Base-by-base conservation (phyloP, 64 coral and sea anemone genomes). In the Montipora foliosa region DNA sequence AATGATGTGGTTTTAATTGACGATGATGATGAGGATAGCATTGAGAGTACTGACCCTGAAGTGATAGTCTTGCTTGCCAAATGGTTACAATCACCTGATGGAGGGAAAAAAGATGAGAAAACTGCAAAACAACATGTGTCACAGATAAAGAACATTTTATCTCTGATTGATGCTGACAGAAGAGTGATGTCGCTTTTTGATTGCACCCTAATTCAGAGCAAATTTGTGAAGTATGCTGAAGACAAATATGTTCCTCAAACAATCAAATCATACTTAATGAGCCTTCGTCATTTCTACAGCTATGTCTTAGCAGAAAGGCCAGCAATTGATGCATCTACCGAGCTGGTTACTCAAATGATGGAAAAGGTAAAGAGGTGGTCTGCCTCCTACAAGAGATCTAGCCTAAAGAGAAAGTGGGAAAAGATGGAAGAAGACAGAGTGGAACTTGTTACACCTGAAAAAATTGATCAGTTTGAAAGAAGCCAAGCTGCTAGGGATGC, bases 51-150 rank as follows among this genome's bases (percentile, higher is more conserved):
- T 88, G 76, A 19, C 10, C 37, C 76, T 69, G 83, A 75, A 67
- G 29, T 89, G 45, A 46, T 96, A 47, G 79, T 83, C 47, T 59
- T 53, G 24, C 44, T 92, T 84, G 29, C n/a, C 57, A 88, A 89
- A 53, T 96, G 95, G 95, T 21, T 96, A 75, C 57, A 78, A 74
- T 93, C 84, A 67, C 91, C 85, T 44, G 90, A 96, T 61, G 95
- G 95, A 45, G 79, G 90, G 44, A 88, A 89, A 75, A 81, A 89
- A 51, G 90, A 93, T 75, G 68, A 44, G 76, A 96, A 82, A 79
- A 96, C 79, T 10, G 78, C 79, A 76, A 77, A 83, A 60, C 95
- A 96, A 79, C 95, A 93, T 71, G 85, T 64, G 4, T 88, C 79
- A 44, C 87, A 93, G 62, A 49, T 96, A 21, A 88, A 79, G 45